A percentile compares a stretch with the other conserved stretches of the same genome.
Conservation (phyloP, 2,797 vertebrate genomes). For the Cossypha heuglini region DNA sequence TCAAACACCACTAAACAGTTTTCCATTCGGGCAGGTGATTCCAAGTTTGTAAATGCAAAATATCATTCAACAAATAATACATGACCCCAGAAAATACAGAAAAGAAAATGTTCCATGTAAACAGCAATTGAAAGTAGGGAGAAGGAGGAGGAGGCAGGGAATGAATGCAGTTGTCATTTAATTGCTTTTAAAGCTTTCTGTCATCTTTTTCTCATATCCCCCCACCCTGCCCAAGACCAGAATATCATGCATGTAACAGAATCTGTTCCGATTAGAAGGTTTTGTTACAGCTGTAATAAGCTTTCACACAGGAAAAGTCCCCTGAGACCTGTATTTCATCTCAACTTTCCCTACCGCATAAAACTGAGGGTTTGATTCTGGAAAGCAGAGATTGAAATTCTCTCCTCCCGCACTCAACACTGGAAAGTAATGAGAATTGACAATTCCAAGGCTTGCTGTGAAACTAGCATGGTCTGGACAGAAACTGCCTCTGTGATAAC, state of each 20-base stretch:
- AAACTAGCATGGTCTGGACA: conserved; percentile 80
- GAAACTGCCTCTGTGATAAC: conserved; percentile 83
- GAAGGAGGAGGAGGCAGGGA: background rate
- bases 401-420: conserved; percentile 73
- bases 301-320: conserved; percentile 67
- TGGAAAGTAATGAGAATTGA: conserved; percentile 83
- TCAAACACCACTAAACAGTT: conserved; percentile 21
- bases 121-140: background rate
- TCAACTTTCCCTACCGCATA: conserved; percentile 70
- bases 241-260: conserved; percentile 65
- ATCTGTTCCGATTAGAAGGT: conserved; percentile 70
- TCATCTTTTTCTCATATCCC: conserved; percentile 23
- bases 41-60: background rate
- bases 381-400: conserved; percentile 80
- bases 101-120: background rate
- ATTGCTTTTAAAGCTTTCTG: conserved; percentile 29
- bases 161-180: background rate
- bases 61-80: background rate
- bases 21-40: background rate
- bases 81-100: background rate
- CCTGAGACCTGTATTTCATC: conserved; percentile 74
- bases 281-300: conserved; percentile 75
- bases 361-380: conserved; percentile 79
- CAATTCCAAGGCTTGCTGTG: conserved; percentile 73
- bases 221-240: conserved; percentile 41